These are phyloP conservation scores for Drosophila hydei DNA, from an alignment of 1,140 invertebrate species.

Conservation along the genomic window DNA sequence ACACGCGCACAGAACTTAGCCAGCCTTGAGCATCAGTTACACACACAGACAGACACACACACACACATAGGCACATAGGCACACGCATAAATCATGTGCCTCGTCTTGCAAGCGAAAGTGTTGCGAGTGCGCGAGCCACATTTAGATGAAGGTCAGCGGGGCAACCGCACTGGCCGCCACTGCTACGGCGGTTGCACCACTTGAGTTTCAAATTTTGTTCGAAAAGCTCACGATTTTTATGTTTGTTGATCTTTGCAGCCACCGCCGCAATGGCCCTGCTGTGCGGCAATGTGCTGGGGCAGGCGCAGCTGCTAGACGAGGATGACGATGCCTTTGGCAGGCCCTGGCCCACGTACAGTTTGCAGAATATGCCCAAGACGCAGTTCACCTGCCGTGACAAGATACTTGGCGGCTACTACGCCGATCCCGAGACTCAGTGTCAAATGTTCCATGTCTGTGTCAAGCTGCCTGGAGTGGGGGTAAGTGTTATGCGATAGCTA, in stretches of 20 bases:
- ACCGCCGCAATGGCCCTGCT: constrained; percentile 49
- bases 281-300: constrained; percentile 34
- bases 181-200: constrained; percentile 27
- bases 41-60: constrained; percentile 27
- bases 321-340: constrained; percentile 72
- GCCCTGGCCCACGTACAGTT: constrained; percentile 88
- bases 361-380: constrained; percentile 92
- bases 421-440: constrained; percentile 95
- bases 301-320: constrained; percentile 69
- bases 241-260: constrained; percentile 48
- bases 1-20: constrained; percentile 56
- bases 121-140: constrained; percentile 34
- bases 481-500: constrained; percentile 83
- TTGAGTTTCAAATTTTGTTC: constrained; percentile 37
- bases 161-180: constrained; percentile 40
- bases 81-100: constrained; percentile 67
- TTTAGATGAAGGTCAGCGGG: constrained; percentile 61
- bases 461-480: constrained; percentile 90
- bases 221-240: constrained; percentile 59
- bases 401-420: constrained; percentile 95
- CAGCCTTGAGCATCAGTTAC: constrained; percentile 65
- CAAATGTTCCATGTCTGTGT: constrained; percentile 97
- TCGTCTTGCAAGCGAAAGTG: constrained; percentile 68
- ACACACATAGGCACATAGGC: constrained; percentile 32
- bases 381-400: constrained; percentile 94